A percentile compares a stretch with the other conserved stretches of the same genome.
These are phyloP conservation scores for Otocyon megalotis DNA, from an alignment of 2,113 vertebrate genomes.

Conservation along the genomic window DNA sequence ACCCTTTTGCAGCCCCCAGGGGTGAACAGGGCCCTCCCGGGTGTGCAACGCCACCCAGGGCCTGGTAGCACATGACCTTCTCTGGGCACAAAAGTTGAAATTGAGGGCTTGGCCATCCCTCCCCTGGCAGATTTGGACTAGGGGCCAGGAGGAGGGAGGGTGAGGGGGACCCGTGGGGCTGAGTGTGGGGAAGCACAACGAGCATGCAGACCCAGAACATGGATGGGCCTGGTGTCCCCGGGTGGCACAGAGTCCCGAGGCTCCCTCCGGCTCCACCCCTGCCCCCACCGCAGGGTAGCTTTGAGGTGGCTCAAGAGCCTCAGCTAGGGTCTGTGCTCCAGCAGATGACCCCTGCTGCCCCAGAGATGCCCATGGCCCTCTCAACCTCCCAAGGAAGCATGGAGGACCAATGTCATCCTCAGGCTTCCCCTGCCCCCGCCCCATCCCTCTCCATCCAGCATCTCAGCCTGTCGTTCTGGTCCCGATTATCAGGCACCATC, in stretches of 20 bases:
- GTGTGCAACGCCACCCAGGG: neutral
- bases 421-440: accelerated
- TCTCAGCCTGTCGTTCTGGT: accelerated
- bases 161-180: accelerated
- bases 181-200: accelerated
- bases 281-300: neutral
- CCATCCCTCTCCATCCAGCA: accelerated
- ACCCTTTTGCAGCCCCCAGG: neutral
- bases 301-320: neutral
- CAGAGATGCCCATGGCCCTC: accelerated
- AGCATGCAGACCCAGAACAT: accelerated
- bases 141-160: neutral
- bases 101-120: accelerated
- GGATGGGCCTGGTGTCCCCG: neutral
- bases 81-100: accelerated
- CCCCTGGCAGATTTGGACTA: neutral
- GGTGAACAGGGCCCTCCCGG: neutral
- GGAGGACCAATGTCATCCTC: no score
- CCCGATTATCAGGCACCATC: accelerated
- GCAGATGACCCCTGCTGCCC: neutral
- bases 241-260: no score
- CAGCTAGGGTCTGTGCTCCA: accelerated
- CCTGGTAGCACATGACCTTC: accelerated
- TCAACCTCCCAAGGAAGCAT: neutral
- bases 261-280: neutral